These are phyloP conservation scores for Sakesphorus luctuosus DNA, from an alignment of 2,113 vertebrate species.

Conservation along the genomic window DNA sequence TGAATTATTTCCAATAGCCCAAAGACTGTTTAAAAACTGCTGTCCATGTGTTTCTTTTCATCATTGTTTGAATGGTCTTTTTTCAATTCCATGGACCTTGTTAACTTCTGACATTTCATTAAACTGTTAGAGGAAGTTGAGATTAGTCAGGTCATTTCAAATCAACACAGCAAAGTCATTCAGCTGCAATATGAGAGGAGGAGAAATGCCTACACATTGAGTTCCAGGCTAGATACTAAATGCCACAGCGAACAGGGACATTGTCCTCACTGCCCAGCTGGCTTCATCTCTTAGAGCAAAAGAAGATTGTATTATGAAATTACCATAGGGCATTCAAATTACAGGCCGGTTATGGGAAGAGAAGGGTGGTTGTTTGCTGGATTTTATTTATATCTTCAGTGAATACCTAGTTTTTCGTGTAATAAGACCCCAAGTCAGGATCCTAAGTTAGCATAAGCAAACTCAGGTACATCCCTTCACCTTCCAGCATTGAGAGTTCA, in stretches of 20 bases:
- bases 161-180: conserved; percentile 56
- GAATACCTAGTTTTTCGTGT: neutral
- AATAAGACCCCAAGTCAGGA: neutral
- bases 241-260: neutral
- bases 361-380: neutral
- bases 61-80: conserved; percentile 62
- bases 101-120: conserved; percentile 64
- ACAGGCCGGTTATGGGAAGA: accelerated
- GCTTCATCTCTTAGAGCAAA: neutral
- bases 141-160: conserved; percentile 65
- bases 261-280: neutral
- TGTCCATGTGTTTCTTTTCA: conserved; percentile 67
- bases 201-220: conserved; percentile 4
- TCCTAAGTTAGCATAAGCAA: neutral
- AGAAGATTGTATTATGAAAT: neutral
- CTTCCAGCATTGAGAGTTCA: neutral
- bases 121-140: conserved; percentile 66
- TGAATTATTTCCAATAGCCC: conserved; percentile 55
- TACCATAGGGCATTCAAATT: neutral
- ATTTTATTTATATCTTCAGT: neutral
- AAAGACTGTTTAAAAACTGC: conserved; percentile 59
- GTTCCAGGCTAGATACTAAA: conserved; percentile 20
- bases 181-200: conserved; percentile 16
- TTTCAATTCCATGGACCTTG: conserved; percentile 19
- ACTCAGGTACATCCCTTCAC: neutral